A percentile compares a stretch with the other conserved stretches of the same genome.
These are phyloP conservation scores for Epizoanthus ramosus DNA, from an alignment of 92 coral and sea anemone genomes.

Conservation along the genomic window DNA sequence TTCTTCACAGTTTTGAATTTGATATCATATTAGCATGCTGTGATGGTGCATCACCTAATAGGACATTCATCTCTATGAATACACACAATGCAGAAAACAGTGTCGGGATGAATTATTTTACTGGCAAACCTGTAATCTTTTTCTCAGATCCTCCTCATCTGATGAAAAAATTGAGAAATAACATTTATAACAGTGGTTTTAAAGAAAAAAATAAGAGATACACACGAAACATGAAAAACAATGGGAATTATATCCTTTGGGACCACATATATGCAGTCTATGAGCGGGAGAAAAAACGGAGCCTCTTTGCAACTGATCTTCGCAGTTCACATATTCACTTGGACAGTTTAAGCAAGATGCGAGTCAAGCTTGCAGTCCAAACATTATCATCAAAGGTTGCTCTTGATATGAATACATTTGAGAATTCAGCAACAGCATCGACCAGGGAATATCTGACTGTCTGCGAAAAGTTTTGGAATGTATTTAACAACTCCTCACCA, in stretches of 20 bases:
- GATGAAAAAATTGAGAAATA: slow-evolving; percentile 39
- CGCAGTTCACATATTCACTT: slow-evolving; percentile 38
- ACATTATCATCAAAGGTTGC: slow-evolving; percentile 41
- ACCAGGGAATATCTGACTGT: slow-evolving; percentile 17
- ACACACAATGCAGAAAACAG: slow-evolving; percentile 21
- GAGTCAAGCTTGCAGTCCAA: slow-evolving; percentile 45
- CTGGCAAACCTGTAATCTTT: slow-evolving; percentile 51
- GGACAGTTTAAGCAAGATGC: slow-evolving; percentile 43
- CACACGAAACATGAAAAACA: slow-evolving; percentile 25
- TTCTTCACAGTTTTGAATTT: slow-evolving; percentile 44
- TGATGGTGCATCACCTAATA: slow-evolving; percentile 54
- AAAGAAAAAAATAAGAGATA: slow-evolving; percentile 36
- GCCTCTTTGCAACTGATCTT: slow-evolving; percentile 34
- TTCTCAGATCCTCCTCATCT: slow-evolving; percentile 47
- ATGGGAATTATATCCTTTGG: slow-evolving; percentile 34
- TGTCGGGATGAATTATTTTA: slow-evolving; percentile 31
- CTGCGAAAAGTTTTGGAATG: slow-evolving; percentile 41
- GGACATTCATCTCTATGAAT: slow-evolving; percentile 45
- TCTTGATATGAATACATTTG: slow-evolving; percentile 4
- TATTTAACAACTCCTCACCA: slow-evolving; percentile 32
- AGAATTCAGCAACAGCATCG: neutral
- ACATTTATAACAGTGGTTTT: slow-evolving; percentile 37
- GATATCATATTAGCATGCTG: slow-evolving; percentile 43
- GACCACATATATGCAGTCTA: slow-evolving; percentile 45
- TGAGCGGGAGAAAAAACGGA: slow-evolving; percentile 17